Base-by-base conservation (phyloP, 2,888 invertebrate genomes). In the Mystacides longicornis region DNA sequence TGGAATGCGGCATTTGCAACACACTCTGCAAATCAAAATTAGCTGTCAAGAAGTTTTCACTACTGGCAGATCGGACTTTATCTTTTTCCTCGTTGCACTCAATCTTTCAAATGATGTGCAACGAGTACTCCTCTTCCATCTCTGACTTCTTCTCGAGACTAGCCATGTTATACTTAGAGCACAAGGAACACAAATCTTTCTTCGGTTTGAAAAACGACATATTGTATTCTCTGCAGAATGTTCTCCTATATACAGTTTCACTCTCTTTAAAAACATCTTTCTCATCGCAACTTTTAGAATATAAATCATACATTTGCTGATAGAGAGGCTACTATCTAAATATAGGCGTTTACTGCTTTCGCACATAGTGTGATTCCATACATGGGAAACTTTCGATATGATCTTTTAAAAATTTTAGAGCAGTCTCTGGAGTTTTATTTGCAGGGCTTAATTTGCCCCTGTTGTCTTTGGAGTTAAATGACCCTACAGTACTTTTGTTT, bases 151-250 rank as follows among this genome's bases (percentile, higher is more conserved):
- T 43, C 4, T 43, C 9, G 18, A 18, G 11, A 43, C 16, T 43
- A 16, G 43, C 43, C 43, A 43, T 16, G 14, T 43, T 11, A n/a
- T 43, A 43, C 18, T 43, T 43, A 4, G 43, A 11, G 18, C 43
- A 43, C 43, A 43, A 14, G 43, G 43, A 43, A 43, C 43, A 43
- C 18, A 43, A n/a, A n/a, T 43, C 43, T n/a, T 43, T 43, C 43
- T 43, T 43, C 16, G 43, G 43, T n/a, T 43, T 43, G 16, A 43
- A 43, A 43, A 43, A 43, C 18, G 7, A 43, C 5, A 43, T 43
- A 43, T 43, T 43, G 43, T 43, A 43, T 18, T 43, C 9, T 5
- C 4, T 43, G 16, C 43, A 43, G 16, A 43, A 43, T 16, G 16
- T 43, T 43, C 43, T 43, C 18, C 43, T 43, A 16, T 43, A 43